Percentiles rank a stretch among this genome's conserved stretches.
phyloP scores from a whole-genome alignment of 1,140 invertebrate species.

The Drosophila ironensis region DNA sequence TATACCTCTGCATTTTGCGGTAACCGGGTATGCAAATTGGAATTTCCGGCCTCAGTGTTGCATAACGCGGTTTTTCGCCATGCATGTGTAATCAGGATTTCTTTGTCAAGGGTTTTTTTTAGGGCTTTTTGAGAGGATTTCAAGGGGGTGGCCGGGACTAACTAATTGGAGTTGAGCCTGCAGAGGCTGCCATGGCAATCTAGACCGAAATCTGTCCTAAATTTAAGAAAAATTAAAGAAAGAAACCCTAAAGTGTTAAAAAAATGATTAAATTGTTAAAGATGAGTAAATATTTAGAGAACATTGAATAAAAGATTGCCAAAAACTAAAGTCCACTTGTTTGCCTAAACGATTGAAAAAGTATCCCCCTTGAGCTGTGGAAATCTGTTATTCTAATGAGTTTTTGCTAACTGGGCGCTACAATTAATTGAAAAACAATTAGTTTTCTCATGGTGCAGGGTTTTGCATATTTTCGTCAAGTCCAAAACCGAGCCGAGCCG shows the following conservation, averaged over 20 bases:
- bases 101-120: neutral
- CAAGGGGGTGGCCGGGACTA: neutral
- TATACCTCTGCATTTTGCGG: neutral
- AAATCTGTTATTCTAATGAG: neutral
- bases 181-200: neutral
- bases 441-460: slow-evolving; percentile 11
- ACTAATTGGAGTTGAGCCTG: slow-evolving; percentile 30
- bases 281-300: neutral
- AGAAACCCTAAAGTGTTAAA: neutral
- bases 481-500: too few species aligned
- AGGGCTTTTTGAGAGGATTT: neutral
- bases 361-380: neutral
- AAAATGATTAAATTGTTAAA: neutral
- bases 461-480: slow-evolving; percentile 2
- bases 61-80: slow-evolving; percentile 33
- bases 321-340: neutral
- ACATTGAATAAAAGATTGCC: neutral
- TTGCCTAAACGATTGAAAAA: neutral
- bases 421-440: neutral
- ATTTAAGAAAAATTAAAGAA: neutral
- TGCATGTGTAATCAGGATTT: slow-evolving; percentile 35
- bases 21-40: slow-evolving; percentile 1
- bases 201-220: slow-evolving; percentile 1
- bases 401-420: neutral
- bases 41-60: slow-evolving; percentile 47